Percentiles rank a stretch among this genome's conserved stretches.
Conservation (phyloP, 2,113 vertebrate species). For the Forbesichthys papilliferus region DNA sequence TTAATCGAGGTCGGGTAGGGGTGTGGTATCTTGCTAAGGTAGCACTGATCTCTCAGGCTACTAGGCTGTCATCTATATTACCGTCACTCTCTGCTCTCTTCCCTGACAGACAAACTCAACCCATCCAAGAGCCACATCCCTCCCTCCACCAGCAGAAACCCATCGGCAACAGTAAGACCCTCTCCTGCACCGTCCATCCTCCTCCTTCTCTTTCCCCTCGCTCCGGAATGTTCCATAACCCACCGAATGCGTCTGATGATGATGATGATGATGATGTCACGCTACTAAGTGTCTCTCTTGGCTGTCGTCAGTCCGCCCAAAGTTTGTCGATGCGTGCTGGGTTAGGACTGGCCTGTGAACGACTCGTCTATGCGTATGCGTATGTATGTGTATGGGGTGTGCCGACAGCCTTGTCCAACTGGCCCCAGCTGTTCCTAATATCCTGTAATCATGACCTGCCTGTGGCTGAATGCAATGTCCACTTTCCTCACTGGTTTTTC, state of each 20-base stretch:
- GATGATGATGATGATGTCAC: conserved; percentile 52
- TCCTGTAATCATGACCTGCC: conserved; percentile 43
- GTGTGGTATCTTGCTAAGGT: no score
- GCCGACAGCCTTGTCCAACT: conserved; percentile 27
- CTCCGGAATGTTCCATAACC: conserved; percentile 69
- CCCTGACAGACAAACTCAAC: conserved; percentile 80
- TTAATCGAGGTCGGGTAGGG: no score
- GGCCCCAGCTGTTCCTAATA: conserved; percentile 32
- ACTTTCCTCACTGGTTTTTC: conserved; percentile 51
- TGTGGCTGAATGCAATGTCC: conserved; percentile 67
- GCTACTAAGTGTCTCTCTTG: conserved; percentile 64
- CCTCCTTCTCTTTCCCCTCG: conserved; percentile 8
- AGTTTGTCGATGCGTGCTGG: conserved; percentile 29
- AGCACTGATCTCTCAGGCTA: no score
- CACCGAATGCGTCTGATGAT: conserved; percentile 59
- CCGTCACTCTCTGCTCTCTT: conserved; percentile 7
- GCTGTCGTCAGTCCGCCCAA: conserved; percentile 37
- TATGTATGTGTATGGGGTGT: conserved; percentile 44
- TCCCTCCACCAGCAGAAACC: conserved; percentile 78
- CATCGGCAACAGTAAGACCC: conserved; percentile 84
- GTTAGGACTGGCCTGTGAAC: conserved; percentile 50
- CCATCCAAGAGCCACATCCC: conserved; percentile 72
- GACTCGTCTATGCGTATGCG: conserved; percentile 39
- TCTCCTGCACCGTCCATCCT: conserved; percentile 12
- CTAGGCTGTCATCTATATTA: not conserved